These are phyloP conservation scores for Arrhamphus sclerolepis DNA, from an alignment of 2,797 vertebrate species.

Conservation along the genomic window DNA sequence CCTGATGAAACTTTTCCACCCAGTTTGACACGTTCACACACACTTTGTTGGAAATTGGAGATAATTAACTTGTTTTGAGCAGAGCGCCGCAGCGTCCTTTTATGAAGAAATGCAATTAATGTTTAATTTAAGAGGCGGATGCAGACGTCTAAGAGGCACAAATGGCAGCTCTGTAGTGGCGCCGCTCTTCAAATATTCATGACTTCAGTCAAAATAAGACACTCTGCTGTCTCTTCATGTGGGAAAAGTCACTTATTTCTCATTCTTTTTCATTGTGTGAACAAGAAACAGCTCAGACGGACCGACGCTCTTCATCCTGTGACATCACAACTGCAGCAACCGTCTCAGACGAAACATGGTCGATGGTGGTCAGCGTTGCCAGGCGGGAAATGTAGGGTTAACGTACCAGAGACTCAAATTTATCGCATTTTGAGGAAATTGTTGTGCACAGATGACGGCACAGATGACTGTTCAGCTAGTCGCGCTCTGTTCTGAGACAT, in stretches of 20 bases:
- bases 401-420: no score
- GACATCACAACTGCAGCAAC: no score
- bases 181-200: slow-evolving; percentile 77
- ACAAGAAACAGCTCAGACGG: slow-evolving; percentile 29
- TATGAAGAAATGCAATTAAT: slow-evolving; percentile 70
- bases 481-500: no score
- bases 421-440: no score
- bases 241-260: slow-evolving; percentile 50
- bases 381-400: no score
- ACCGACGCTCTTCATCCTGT: background rate
- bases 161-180: slow-evolving; percentile 45
- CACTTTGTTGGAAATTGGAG: slow-evolving; percentile 73
- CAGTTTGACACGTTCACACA: slow-evolving; percentile 59
- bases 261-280: slow-evolving; percentile 59
- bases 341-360: no score
- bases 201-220: slow-evolving; percentile 63
- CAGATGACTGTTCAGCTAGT: no score
- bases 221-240: slow-evolving; percentile 60
- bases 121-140: slow-evolving; percentile 73
- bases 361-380: no score
- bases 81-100: slow-evolving; percentile 67
- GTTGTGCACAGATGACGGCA: no score
- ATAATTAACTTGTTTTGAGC: slow-evolving; percentile 70
- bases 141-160: no score
- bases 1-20: slow-evolving; percentile 29